These are phyloP conservation scores for Drosophila eohydei DNA, from an alignment of 2,888 invertebrate genomes.

Conservation along the genomic window DNA sequence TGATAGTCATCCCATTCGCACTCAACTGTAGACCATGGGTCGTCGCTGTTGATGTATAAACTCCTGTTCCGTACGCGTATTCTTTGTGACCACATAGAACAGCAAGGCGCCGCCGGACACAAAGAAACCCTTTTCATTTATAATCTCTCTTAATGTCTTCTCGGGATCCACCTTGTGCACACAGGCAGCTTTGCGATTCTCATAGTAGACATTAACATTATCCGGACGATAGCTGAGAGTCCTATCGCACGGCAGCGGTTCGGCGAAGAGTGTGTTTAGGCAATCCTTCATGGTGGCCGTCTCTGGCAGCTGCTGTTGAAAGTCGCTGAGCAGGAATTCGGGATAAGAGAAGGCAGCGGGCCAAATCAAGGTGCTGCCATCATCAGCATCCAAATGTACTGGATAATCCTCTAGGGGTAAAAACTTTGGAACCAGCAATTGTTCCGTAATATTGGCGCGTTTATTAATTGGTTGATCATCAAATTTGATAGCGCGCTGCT, in stretches of 20 bases:
- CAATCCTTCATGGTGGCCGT: constrained; percentile 88
- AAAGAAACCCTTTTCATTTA: constrained; percentile 86
- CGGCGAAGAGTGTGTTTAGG: constrained; percentile 88
- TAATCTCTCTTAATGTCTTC: constrained; percentile 87
- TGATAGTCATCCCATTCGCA: neutral
- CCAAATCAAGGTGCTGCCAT: constrained; percentile 89
- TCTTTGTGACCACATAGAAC: constrained; percentile 83
- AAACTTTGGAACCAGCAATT: constrained; percentile 88
- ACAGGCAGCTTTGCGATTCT: constrained; percentile 87
- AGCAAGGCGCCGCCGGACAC: constrained; percentile 82
- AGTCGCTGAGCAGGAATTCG: constrained; percentile 94
- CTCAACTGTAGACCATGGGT: constrained; percentile 71
- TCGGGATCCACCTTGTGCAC: constrained; percentile 87
- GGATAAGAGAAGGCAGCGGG: constrained; percentile 96
- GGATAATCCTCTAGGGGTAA: constrained; percentile 88
- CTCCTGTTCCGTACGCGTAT: constrained; percentile 79
- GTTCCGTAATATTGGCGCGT: constrained; percentile 79
- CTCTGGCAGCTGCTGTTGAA: constrained; percentile 93
- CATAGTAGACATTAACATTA: constrained; percentile 90
- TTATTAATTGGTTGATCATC: constrained; percentile 86
- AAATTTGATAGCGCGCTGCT: constrained; percentile 86
- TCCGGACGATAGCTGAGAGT: constrained; percentile 87
- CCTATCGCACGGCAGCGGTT: constrained; percentile 90
- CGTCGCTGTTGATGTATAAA: constrained; percentile 79
- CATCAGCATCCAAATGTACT: constrained; percentile 87